Conservation (phyloP, 2,113 vertebrate species). For the Psittacula cyanocephala region DNA sequence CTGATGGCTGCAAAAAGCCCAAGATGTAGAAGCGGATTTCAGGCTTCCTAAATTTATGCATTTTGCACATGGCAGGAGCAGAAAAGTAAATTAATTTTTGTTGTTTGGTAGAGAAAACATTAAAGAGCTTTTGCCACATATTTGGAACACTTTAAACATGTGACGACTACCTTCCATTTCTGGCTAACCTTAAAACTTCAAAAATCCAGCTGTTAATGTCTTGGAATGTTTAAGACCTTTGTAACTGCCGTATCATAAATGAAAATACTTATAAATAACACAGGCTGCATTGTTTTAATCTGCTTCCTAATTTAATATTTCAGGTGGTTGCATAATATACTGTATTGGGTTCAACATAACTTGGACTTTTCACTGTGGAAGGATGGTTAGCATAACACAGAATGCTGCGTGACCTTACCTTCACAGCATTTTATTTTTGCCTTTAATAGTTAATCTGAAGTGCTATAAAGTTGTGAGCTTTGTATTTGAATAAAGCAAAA, state of each 20-base stretch:
- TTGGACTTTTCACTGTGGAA: neutral
- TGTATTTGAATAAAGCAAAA: neutral
- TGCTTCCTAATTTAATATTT: neutral
- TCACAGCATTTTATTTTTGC: neutral
- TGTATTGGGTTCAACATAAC: fast-evolving
- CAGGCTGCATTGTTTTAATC: neutral
- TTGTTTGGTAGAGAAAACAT: neutral
- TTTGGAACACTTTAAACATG: neutral
- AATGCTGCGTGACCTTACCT: neutral
- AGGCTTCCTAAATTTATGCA: neutral
- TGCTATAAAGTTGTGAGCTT: neutral
- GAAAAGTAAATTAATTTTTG: neutral
- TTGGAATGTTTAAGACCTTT: neutral
- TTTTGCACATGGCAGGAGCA: neutral
- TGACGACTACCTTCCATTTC: neutral
- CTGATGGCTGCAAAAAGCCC: neutral
- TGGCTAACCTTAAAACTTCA: neutral
- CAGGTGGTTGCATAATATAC: neutral
- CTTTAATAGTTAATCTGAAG: neutral
- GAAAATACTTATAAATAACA: neutral
- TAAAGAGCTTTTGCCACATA: neutral
- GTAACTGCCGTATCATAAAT: neutral
- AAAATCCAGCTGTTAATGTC: neutral
- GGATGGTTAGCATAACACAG: neutral
- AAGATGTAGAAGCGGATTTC: neutral